phyloP scores from a whole-genome alignment of 2,888 invertebrate genomes.

The Drosophila borborema region DNA sequence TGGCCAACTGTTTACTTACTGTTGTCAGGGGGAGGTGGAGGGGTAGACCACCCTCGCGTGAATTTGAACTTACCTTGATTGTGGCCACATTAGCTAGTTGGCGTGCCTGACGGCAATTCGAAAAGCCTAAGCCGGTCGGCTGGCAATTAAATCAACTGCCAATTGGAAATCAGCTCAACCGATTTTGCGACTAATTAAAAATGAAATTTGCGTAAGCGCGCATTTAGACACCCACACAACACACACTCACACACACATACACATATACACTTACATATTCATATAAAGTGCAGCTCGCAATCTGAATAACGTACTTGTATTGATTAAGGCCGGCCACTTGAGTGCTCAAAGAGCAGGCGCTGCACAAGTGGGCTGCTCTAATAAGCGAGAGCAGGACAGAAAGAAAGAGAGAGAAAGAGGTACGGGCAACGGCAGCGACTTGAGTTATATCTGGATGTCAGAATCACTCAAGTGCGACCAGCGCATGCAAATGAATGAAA shows the following conservation, averaged over 20 bases:
- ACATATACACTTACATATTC: neutral
- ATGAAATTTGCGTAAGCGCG: constrained; percentile 60
- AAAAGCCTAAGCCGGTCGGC: constrained; percentile 58
- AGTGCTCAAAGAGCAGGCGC: constrained; percentile 44
- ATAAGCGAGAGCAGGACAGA: neutral
- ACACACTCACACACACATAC: neutral
- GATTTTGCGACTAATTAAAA: constrained; percentile 68
- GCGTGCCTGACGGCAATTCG: constrained; percentile 71
- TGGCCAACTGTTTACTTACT: constrained; percentile 12
- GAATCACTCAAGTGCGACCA: constrained; percentile 70
- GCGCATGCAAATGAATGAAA: constrained; percentile 70
- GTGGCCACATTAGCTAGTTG: constrained; percentile 30
- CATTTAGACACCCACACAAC: constrained; percentile 45
- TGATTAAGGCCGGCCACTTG: constrained; percentile 70
- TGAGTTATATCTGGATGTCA: constrained; percentile 54
- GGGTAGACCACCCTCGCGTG: constrained; percentile 27
- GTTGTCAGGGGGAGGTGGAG: neutral
- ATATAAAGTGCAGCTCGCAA: constrained; percentile 47
- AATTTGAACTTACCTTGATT: constrained; percentile 29
- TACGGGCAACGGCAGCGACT: neutral
- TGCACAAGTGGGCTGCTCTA: constrained; percentile 50
- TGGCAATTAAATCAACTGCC: constrained; percentile 65
- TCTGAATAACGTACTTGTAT: constrained; percentile 64
- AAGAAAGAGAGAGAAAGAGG: neutral
- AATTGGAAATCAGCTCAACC: constrained; percentile 60